These are phyloP conservation scores for Scrobipalpa costella DNA, from an alignment of 2,888 invertebrate genomes.

Conservation along the genomic window DNA sequence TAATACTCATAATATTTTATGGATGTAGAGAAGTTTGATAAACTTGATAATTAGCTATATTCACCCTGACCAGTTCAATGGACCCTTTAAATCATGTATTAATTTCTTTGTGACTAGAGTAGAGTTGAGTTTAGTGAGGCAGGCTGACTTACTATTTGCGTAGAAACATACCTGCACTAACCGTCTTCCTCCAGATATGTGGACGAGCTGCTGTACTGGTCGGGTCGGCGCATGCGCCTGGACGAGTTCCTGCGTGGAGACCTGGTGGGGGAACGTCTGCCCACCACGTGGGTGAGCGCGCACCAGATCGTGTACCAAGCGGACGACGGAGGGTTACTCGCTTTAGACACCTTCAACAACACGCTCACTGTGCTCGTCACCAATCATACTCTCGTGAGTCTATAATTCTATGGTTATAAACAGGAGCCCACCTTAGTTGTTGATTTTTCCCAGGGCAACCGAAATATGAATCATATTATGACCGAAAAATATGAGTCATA, in stretches of 20 bases:
- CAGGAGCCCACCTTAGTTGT: no score
- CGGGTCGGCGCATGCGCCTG: slow-evolving; percentile 91
- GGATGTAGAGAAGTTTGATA: no score
- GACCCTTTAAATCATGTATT: no score
- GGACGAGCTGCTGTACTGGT: slow-evolving; percentile 94
- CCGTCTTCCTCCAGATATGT: slow-evolving; percentile 82
- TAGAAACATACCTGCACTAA: not conserved
- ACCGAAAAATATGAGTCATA: no score
- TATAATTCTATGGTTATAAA: not conserved
- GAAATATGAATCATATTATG: no score
- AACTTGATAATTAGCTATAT: no score
- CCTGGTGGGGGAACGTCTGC: slow-evolving; percentile 85
- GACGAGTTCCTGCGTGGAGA: slow-evolving; percentile 92
- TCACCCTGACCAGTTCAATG: no score
- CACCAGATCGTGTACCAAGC: slow-evolving; percentile 93
- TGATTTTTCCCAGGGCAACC: no score
- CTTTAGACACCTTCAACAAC: slow-evolving; percentile 90
- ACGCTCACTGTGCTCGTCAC: slow-evolving; percentile 90
- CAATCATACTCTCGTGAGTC: slow-evolving; percentile 92
- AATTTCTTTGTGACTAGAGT: no score
- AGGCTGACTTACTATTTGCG: not conserved
- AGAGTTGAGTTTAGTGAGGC: no score
- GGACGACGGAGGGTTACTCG: slow-evolving; percentile 91
- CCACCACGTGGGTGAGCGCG: slow-evolving; percentile 90
- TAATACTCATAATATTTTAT: no score